These are phyloP conservation scores for Uromys caudimaculatus DNA, from an alignment of 2,797 vertebrate species.

Conservation along the genomic window DNA sequence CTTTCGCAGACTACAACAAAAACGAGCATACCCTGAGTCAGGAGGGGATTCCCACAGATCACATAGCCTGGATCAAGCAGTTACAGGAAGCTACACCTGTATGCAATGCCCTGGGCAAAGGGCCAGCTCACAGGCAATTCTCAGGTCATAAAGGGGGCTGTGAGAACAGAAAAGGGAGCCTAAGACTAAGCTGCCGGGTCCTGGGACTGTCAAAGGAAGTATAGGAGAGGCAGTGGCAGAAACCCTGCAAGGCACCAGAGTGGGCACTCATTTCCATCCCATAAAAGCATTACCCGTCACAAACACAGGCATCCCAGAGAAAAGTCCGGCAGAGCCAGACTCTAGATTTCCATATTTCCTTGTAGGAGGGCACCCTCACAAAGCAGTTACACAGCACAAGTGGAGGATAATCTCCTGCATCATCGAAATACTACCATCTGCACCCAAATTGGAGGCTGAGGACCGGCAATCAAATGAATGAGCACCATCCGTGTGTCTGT, in stretches of 20 bases:
- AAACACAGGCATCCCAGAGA: not conserved
- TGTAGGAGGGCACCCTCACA: not conserved
- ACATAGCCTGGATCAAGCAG: rapidly evolving
- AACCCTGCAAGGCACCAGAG: not conserved
- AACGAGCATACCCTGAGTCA: not conserved
- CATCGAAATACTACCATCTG: slow-evolving; percentile 33
- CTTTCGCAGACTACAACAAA: not conserved
- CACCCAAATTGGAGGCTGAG: not conserved
- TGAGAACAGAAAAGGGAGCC: not conserved
- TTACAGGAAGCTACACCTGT: slow-evolving; percentile 71
- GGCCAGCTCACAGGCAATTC: slow-evolving; percentile 25
- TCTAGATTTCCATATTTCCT: not conserved
- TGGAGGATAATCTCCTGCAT: not conserved
- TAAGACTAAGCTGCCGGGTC: slow-evolving; percentile 39
- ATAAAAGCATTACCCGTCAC: not conserved
- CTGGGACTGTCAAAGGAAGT: not conserved
- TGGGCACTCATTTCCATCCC: not conserved
- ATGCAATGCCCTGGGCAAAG: not conserved
- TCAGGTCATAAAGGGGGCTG: not conserved
- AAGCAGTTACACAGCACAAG: not conserved
- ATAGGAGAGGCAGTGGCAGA: not conserved
- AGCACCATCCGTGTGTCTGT: not conserved
- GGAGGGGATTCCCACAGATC: not conserved
- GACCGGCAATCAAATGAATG: slow-evolving; percentile 2
- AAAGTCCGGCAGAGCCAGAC: not conserved